Base-by-base conservation (phyloP, 2,888 invertebrate genomes). In the Xylota sylvarum region DNA sequence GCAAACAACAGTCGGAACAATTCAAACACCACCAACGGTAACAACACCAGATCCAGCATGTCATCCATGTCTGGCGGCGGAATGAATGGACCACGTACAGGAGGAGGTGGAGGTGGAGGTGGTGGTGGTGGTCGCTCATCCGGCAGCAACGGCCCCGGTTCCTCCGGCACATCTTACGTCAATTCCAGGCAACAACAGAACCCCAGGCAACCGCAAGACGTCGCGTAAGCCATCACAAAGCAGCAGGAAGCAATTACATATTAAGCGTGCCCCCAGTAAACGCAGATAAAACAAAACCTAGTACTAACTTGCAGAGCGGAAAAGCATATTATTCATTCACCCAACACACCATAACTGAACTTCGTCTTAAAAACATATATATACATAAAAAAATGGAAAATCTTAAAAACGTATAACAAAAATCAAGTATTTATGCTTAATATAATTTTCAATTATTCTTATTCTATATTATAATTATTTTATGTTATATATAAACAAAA, bases 111-210 rank as follows among this genome's bases (percentile, higher is more conserved):
- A n/a, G n/a, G n/a, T n/a, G n/a, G n/a, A n/a, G n/a, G n/a, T n/a
- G n/a, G n/a, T n/a, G n/a, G n/a, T n/a, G n/a, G n/a, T n/a, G n/a
- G n/a, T 50, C 87, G 87, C 40, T 58, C 79, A 60, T 43, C 84
- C 17, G 64, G 73, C 82, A 83, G 87, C 7, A 89, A 88, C n/a
- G 89, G 88, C 2, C 89, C 88, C 6, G 88, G 89, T n/a, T 88
- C 85, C 32, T 52, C 87, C 6, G 82, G 81, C 17, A 78, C 88
- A 17, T 81, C 91, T 60, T 92, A 92, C 73, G 90, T 91, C 58
- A 91, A 90, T 82, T 90, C 90, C 65, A 88, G 89, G 65, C 89
- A 89, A 86, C 88, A 90, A 88, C 23, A 90, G 88, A 74, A 81
- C 89, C 85, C 89, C 2, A 73, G 87, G 40, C 87, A 87, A 40